A percentile compares a stretch with the other conserved stretches of the same genome.
phyloP scores from a whole-genome alignment of 2,113 vertebrate genomes.

The Brachyistius frenatus region DNA sequence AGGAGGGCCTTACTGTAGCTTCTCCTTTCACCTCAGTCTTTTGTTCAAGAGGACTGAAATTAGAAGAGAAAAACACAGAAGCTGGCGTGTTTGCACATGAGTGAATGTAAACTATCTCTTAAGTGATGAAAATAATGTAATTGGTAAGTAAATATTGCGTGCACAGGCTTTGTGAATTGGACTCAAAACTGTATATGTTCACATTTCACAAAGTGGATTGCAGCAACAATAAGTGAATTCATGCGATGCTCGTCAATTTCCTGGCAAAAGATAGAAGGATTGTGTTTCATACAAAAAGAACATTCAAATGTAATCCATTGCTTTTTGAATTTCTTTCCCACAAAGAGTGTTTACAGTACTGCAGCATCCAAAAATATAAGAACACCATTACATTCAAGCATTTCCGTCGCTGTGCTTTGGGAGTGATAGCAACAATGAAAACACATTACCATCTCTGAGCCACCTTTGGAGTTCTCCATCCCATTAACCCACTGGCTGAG shows the following conservation, averaged over 20 bases:
- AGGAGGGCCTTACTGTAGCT: slow-evolving; percentile 58
- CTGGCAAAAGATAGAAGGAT: slow-evolving; percentile 22
- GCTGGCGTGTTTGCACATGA: slow-evolving; percentile 4
- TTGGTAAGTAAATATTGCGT: slow-evolving; percentile 22
- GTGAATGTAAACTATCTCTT: slow-evolving; percentile 35
- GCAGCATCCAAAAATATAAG: slow-evolving; percentile 71
- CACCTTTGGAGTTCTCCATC: slow-evolving; percentile 24
- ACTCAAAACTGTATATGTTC: not conserved
- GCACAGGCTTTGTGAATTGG: not conserved
- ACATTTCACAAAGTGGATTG: slow-evolving; percentile 33
- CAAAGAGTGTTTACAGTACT: slow-evolving; percentile 80
- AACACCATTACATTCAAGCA: slow-evolving; percentile 73
- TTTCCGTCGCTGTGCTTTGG: slow-evolving; percentile 59
- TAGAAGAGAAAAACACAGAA: slow-evolving; percentile 12
- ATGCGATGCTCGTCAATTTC: slow-evolving; percentile 41
- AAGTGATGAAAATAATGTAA: slow-evolving; percentile 18
- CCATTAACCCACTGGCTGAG: slow-evolving; percentile 2
- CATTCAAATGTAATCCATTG: slow-evolving; percentile 34
- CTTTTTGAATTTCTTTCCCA: slow-evolving; percentile 61
- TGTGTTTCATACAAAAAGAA: slow-evolving; percentile 25
- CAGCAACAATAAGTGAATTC: slow-evolving; percentile 41
- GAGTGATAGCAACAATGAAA: slow-evolving; percentile 42
- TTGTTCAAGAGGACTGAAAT: slow-evolving; percentile 32
- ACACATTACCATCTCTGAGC: slow-evolving; percentile 42
- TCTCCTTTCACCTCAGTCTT: slow-evolving; percentile 41